These are phyloP conservation scores for Meteorus colon DNA, from an alignment of 2,888 invertebrate genomes.

Conservation along the genomic window DNA sequence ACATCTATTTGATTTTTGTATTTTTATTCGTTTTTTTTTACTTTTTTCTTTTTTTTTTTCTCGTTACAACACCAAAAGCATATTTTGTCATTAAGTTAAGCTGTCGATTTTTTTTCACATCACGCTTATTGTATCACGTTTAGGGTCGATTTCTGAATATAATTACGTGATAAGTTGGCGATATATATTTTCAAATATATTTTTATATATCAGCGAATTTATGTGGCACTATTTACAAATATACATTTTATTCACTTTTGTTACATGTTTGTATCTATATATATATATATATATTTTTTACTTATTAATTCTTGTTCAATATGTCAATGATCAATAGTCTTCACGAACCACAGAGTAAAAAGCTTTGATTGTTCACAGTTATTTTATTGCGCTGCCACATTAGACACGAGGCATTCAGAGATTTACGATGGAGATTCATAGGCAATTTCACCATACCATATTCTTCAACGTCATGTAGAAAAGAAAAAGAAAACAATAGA, in stretches of 20 bases:
- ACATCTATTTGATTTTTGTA: constrained; percentile 20
- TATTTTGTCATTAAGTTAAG: background rate
- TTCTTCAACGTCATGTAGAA: constrained; percentile 21
- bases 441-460: background rate
- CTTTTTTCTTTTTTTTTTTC: constrained; percentile 20
- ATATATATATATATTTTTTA: background rate
- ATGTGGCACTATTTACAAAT: constrained; percentile 47
- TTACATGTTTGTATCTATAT: background rate
- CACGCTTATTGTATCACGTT: background rate
- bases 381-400: constrained; percentile 56
- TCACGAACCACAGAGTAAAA: constrained; percentile 49
- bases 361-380: constrained; percentile 63
- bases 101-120: background rate
- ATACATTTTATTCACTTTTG: constrained; percentile 38
- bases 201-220: background rate
- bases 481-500: background rate
- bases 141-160: background rate
- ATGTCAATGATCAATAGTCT: constrained; percentile 5
- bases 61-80: constrained; percentile 18
- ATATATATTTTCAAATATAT: background rate
- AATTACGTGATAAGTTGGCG: constrained; percentile 6
- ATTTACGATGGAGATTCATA: background rate
- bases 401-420: background rate
- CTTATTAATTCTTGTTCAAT: constrained; percentile 18
- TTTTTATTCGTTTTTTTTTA: constrained; percentile 27